Evolutionary conservation across 2,888 invertebrate genomes (phyloP), one percentile per base, ranked within the genome.

Genomic region (Acheta domesticus): DNA sequence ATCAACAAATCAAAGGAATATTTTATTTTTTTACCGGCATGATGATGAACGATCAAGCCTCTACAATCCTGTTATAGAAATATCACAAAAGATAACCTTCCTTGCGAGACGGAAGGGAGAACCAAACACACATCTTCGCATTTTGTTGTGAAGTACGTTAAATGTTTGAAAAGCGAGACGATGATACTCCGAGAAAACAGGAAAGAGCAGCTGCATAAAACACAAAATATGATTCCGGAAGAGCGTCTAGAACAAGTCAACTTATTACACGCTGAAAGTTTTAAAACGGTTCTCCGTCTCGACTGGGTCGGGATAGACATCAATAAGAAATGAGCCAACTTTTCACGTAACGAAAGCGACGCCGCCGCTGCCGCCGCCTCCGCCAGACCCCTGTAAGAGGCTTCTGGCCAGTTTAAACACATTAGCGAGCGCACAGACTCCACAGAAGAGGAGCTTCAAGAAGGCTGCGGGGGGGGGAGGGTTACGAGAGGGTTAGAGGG

Each of bases 321-420:
- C 62, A 62, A 62, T 62, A 62, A 62, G 62, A 62, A 62, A 62
- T 62, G 62, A 62, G 16, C 62, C n/a, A 62, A 62, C 62, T 62
- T 62, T 62, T 62, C 62, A 14, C 16, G 62, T 62, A 62, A 62
- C 62, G 62, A 14, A 19, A 62, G 62, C 62, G 62, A 12, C 62
- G 62, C 11, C 14, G 16, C 5, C 16, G 12, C 2, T 4, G 3
- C 2, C 14, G 62, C 19, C 14, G 62, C 62, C 23, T n/a, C n/a
- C n/a, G 8, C 36, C 36, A 36, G 36, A 0, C 36, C 36, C 36
- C 36, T 36, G 36, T 62, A 62, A 62, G 62, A 14, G n/a, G 62
- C 62, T 62, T 62, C 62, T 62, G 62, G 62, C 62, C 62, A 62
- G 62, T 62, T 62, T 62, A 62, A 62, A 62, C 62, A 62, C 62